Evolutionary conservation across 2,113 vertebrate species (phyloP).

Genomic region (Coracopsis vasa): DNA sequence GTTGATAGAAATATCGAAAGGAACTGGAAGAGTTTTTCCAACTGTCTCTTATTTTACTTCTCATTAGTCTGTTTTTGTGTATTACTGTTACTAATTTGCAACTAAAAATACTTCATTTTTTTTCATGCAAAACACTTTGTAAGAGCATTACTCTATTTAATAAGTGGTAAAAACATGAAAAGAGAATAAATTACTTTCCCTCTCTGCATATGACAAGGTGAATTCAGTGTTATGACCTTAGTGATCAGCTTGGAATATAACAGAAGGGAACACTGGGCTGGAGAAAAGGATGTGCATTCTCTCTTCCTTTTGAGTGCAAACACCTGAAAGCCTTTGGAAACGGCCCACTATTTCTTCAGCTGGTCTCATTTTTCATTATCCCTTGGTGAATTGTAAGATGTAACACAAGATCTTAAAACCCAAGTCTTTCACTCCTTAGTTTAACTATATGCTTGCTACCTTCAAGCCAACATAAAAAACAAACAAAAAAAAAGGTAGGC

Average conservation of each 20-base stretch:
- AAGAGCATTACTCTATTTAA: background rate
- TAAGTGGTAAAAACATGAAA: background rate
- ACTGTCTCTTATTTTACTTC: background rate
- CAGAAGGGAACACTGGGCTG: background rate
- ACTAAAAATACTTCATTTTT: background rate
- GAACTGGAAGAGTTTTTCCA: background rate
- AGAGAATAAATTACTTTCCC: background rate
- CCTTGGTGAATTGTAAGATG: background rate
- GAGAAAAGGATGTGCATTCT: background rate
- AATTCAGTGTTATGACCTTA: background rate
- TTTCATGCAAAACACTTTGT: background rate
- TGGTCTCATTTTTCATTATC: background rate
- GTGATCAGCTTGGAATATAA: background rate
- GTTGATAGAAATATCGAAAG: background rate
- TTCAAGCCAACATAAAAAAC: background rate
- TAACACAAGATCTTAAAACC: background rate
- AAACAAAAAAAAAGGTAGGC: background rate
- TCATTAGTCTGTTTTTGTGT: background rate
- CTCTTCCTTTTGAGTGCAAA: background rate
- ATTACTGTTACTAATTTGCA: background rate
- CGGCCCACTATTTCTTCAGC: background rate
- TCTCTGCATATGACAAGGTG: background rate
- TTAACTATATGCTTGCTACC: background rate
- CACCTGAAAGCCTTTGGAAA: background rate
- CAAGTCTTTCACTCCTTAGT: background rate